phyloP scores from a whole-genome alignment of 2,113 vertebrate species.

The Protobothrops mucrosquamatus region DNA sequence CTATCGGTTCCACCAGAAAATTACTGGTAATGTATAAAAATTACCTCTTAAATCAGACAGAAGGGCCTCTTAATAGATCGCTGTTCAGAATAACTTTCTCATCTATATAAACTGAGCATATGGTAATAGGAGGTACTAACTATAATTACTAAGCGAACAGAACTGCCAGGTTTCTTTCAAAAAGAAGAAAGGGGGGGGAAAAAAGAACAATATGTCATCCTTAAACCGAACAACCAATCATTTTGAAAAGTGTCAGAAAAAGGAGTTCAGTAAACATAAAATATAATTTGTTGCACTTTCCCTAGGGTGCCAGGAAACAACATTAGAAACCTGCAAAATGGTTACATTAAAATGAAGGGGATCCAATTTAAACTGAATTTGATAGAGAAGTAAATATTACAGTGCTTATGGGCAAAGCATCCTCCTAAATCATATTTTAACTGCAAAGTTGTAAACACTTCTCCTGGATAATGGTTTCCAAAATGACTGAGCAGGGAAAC shows the following conservation, averaged over 20 bases:
- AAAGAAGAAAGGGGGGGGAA: background rate
- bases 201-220: conserved; percentile 13
- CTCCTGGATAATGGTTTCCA: conserved; percentile 15
- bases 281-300: conserved; percentile 30
- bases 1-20: conserved; percentile 22
- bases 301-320: conserved; percentile 15
- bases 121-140: conserved; percentile 40
- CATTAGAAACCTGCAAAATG: conserved; percentile 21
- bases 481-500: conserved; percentile 17
- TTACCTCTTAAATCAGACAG: conserved; percentile 28
- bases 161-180: conserved; percentile 10
- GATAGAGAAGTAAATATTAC: conserved; percentile 16
- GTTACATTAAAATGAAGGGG: conserved; percentile 43
- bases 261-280: conserved; percentile 15
- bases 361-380: conserved; percentile 41
- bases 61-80: conserved; percentile 19
- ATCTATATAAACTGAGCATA: conserved; percentile 33
- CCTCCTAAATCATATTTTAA: conserved; percentile 30
- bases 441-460: conserved; percentile 21
- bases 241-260: conserved; percentile 22
- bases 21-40: conserved; percentile 12
- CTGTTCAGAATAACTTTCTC: conserved; percentile 36
- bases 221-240: conserved; percentile 19
- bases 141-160: conserved; percentile 28
- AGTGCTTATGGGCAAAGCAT: conserved; percentile 27